Conservation (phyloP, 2,888 invertebrate species). For the Noctua comes region DNA sequence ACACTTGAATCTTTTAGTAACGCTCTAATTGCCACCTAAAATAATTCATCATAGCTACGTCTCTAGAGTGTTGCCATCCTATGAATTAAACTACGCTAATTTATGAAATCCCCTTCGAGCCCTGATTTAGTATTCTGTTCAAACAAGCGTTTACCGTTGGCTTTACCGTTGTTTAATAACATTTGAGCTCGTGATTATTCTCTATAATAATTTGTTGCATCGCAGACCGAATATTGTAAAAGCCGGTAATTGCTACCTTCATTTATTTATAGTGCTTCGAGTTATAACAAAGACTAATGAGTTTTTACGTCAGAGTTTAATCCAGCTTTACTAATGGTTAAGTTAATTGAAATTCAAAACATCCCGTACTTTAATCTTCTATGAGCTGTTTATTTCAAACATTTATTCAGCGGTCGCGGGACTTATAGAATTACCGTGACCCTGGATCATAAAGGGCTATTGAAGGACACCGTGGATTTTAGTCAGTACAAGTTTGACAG, state of each 20-base stretch:
- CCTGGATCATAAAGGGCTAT: too few relatives aligned
- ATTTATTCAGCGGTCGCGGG: too few relatives aligned
- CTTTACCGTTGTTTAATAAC: constrained; percentile 18
- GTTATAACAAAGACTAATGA: constrained; percentile 22
- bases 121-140: constrained; percentile 49
- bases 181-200: constrained; percentile 23
- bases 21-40: constrained; percentile 24
- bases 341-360: constrained; percentile 17
- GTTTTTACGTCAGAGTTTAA: constrained; percentile 5
- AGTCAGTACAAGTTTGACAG: too few relatives aligned
- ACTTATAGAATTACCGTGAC: too few relatives aligned
- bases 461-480: too few relatives aligned
- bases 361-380: neutral
- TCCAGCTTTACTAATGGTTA: constrained; percentile 24
- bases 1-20: neutral
- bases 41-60: constrained; percentile 22
- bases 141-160: constrained; percentile 16
- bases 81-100: constrained; percentile 30
- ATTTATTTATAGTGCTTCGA: constrained; percentile 10
- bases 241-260: constrained; percentile 28
- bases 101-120: constrained; percentile 46
- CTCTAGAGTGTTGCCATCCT: constrained; percentile 24
- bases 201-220: constrained; percentile 24
- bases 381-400: constrained; percentile 3
- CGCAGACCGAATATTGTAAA: constrained; percentile 19